Evolutionary conservation across 92 coral and sea anemone genomes (phyloP).

Genomic region (Hydrozoanthus gracilis): DNA sequence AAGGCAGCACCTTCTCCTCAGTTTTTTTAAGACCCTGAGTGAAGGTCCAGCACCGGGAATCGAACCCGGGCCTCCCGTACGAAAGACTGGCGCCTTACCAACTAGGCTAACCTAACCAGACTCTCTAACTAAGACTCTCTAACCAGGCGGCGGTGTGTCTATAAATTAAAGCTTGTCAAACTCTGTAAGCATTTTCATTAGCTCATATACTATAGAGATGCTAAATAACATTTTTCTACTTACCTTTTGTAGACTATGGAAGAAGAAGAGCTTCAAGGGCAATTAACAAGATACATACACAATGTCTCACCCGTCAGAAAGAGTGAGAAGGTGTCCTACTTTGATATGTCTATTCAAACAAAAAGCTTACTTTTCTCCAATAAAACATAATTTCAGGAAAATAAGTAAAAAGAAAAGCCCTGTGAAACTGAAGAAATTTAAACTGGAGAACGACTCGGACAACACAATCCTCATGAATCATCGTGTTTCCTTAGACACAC

Average conservation of each 20-base stretch:
- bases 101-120: too few species aligned
- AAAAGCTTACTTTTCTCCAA: neutral
- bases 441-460: neutral
- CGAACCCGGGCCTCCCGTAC: too few species aligned
- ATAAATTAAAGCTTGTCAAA: too few species aligned
- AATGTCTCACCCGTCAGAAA: slow-evolving; percentile 27
- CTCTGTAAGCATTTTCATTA: too few species aligned
- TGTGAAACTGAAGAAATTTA: neutral
- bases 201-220: too few species aligned
- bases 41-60: too few species aligned
- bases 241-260: slow-evolving; percentile 3
- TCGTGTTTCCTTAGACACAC: neutral
- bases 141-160: too few species aligned
- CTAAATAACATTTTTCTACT: too few species aligned
- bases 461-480: slow-evolving; percentile 13
- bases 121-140: too few species aligned
- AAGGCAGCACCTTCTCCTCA: too few species aligned
- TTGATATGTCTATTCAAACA: slow-evolving; percentile 30
- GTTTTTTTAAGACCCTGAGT: too few species aligned
- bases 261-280: neutral
- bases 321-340: neutral
- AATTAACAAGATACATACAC: slow-evolving; percentile 6
- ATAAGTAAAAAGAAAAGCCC: neutral
- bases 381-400: neutral
- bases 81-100: too few species aligned